Evolutionary conservation across 2,888 invertebrate genomes (phyloP).

Genomic region (Euphydryas editha): DNA sequence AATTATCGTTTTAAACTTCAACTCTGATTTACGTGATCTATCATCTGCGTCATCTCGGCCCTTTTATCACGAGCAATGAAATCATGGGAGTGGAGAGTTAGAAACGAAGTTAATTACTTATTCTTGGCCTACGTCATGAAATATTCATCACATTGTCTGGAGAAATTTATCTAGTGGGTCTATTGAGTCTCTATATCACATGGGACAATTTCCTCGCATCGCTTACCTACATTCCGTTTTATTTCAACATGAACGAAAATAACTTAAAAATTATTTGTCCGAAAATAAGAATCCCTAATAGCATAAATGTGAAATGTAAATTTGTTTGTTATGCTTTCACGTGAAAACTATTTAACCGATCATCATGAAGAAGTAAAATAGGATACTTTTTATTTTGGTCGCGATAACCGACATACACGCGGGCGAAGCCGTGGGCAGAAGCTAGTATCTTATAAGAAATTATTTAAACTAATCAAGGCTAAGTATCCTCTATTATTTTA

Average conservation of each 20-base stretch:
- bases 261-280: background rate
- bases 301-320: no score
- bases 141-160: conserved; percentile 12
- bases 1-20: no score
- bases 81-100: conserved; percentile 2
- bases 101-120: conserved; percentile 5
- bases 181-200: background rate
- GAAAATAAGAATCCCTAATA: background rate
- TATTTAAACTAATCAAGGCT: no score
- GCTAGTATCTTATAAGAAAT: no score
- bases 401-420: no score
- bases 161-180: conserved; percentile 6
- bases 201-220: background rate
- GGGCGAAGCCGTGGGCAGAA: no score
- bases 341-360: no score
- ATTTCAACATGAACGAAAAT: background rate
- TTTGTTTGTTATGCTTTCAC: no score
- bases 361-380: no score
- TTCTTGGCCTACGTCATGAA: background rate
- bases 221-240: background rate
- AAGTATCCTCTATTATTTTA: no score
- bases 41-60: background rate
- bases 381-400: no score
- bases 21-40: no score
- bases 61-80: background rate